Evolutionary conservation across 1,140 invertebrate genomes (phyloP).

Genomic region (Rhagoletis pomonella): DNA sequence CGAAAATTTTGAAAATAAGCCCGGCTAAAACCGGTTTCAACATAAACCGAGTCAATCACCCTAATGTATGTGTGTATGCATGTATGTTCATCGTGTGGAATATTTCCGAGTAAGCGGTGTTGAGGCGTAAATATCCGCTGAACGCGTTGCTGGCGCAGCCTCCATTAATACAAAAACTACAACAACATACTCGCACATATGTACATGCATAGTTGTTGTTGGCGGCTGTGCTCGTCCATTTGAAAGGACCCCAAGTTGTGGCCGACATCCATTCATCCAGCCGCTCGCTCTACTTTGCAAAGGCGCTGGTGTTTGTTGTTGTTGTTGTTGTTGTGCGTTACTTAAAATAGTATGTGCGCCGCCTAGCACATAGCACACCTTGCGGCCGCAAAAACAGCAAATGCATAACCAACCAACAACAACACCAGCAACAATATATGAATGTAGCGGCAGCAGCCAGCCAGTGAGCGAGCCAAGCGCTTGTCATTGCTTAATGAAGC

Average conservation of each 20-base stretch:
- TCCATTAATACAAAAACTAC: background rate
- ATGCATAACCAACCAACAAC: background rate
- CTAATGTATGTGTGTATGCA: background rate
- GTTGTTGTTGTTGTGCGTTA: background rate
- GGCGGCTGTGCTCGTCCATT: conserved; percentile 2
- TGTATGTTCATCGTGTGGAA: background rate
- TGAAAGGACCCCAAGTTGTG: conserved; percentile 26
- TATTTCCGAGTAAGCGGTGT: conserved; percentile 15
- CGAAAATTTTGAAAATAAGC: too few relatives aligned
- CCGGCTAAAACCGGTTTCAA: too few relatives aligned
- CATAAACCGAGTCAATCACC: too few relatives aligned
- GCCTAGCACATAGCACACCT: background rate
- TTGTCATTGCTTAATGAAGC: conserved; percentile 49
- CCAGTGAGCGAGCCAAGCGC: background rate
- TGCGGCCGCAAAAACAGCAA: background rate
- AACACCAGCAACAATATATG: background rate
- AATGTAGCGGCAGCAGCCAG: background rate
- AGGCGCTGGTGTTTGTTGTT: too few relatives aligned
- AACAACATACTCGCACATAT: background rate
- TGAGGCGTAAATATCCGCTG: conserved; percentile 44
- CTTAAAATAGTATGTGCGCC: conserved; percentile 22
- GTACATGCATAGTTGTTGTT: background rate
- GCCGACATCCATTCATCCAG: conserved; percentile 32
- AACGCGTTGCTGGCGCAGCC: background rate
- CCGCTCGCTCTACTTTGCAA: background rate